Evolutionary conservation across 2,113 vertebrate species (phyloP).

Genomic region (Empidonax alnorum): DNA sequence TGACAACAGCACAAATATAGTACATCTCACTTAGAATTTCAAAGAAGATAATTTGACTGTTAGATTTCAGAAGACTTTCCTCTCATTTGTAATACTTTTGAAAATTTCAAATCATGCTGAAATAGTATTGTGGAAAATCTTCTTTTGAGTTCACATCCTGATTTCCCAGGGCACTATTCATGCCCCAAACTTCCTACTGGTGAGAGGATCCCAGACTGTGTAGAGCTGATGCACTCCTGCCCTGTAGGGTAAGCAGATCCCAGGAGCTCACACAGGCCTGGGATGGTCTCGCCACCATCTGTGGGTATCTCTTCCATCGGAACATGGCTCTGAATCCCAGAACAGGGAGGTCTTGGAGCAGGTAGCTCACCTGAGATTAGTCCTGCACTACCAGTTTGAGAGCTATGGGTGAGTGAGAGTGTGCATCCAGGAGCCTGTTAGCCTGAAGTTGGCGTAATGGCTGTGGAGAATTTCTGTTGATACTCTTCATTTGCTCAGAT

Average conservation of each 20-base stretch:
- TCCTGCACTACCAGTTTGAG: neutral
- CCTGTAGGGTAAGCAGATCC: neutral
- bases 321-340: neutral
- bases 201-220: neutral
- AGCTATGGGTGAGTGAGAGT: neutral
- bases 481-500: neutral
- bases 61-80: neutral
- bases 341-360: neutral
- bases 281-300: neutral
- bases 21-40: neutral
- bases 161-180: neutral
- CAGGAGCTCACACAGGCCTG: neutral
- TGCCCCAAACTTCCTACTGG: neutral
- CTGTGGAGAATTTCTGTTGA: neutral
- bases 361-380: neutral
- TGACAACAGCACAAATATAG: neutral
- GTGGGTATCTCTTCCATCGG: accelerated
- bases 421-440: neutral
- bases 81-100: neutral
- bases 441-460: neutral
- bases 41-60: neutral
- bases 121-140: neutral
- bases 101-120: neutral
- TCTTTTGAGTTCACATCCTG: neutral
- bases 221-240: neutral